These are phyloP conservation scores for Hypsibius dujardini DNA, from an alignment of 1,140 invertebrate genomes.

Conservation along the genomic window DNA sequence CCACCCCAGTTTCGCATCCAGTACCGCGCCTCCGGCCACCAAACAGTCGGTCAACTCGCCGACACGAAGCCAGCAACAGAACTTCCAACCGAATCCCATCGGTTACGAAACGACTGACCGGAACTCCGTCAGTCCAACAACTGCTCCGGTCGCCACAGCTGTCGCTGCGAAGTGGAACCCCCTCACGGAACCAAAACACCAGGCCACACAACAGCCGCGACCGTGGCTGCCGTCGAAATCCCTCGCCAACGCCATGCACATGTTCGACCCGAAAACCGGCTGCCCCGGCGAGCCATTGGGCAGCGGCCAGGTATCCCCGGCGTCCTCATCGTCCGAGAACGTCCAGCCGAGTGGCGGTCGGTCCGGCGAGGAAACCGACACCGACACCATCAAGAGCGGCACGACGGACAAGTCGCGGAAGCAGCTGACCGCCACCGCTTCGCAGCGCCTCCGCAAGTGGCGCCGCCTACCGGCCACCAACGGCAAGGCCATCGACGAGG, in stretches of 20 bases:
- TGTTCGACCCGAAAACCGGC: slow-evolving; percentile 11
- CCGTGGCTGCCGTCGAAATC: background rate
- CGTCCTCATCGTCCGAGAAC: slow-evolving; percentile 13
- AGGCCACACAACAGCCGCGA: background rate
- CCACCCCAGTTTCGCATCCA: background rate
- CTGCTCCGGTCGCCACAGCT: background rate
- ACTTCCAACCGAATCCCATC: slow-evolving; percentile 12
- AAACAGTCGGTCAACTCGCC: background rate
- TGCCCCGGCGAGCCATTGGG: slow-evolving; percentile 14
- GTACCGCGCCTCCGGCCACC: background rate
- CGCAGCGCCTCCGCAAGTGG: slow-evolving; percentile 13
- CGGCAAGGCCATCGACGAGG: slow-evolving; percentile 11
- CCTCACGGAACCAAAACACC: background rate
- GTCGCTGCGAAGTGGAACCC: background rate
- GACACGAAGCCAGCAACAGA: background rate
- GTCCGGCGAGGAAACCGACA: slow-evolving; percentile 14
- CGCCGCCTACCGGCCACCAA: slow-evolving; percentile 7
- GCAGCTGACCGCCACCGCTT: background rate
- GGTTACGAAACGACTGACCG: background rate
- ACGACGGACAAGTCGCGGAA: background rate
- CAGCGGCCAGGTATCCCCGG: background rate
- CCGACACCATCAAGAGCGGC: background rate
- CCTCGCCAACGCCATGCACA: background rate
- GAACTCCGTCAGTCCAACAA: background rate
- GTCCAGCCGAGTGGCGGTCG: slow-evolving; percentile 3